Evolutionary conservation across 2,888 invertebrate species (phyloP), one percentile per base, ranked within the genome.

Genomic region (Pseudococcus longispinus): DNA sequence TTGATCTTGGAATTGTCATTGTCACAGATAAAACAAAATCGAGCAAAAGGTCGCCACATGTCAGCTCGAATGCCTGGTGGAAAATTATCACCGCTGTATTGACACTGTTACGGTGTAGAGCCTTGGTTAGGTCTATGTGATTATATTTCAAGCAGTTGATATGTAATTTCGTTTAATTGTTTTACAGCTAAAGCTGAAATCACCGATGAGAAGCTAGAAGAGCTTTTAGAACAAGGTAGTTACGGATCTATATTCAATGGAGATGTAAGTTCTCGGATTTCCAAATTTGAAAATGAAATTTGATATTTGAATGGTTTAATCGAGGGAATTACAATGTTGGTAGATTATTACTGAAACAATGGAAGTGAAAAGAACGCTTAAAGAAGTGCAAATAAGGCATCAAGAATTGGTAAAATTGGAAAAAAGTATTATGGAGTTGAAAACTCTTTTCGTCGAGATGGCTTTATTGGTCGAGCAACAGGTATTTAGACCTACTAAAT

Each of bases 391-490:
- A 92, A 94, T 94, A 88, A 92, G 97, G 85, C 96, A 96, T 91
- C 93, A 94, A 89, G 96, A 97, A 91, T 93, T 97, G 89, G 91
- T 95, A 89, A 95, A 95, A 90, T 92, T 97, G 88, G 97, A 97
- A 92, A 93, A 93, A 89, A 94, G 95, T 90, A 93, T 97, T 89
- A 91, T 91, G 74, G 96, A 96, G 90, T 92, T 97, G 87, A 93
- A 94, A 89, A 95, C 95, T 90, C 93, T 97, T 91, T 97, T 97
- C 92, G 91, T 93, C 90, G 95, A 97, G 91, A 94, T 97, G 92
- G 95, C 95, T 74, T 93, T 94, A 91, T 92, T 96, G 85, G 94
- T 97, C 42, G 95, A 96, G 90, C 93, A 93, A 90, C 95, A 95
- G 92, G 94, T 60, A 55, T 55, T 37, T 2, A 37, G 5, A 46